Percentiles rank a stretch among this genome's conserved stretches.
These are phyloP conservation scores for Pseudomugil gertrudae DNA, from an alignment of 2,797 vertebrate species.

Conservation along the genomic window DNA sequence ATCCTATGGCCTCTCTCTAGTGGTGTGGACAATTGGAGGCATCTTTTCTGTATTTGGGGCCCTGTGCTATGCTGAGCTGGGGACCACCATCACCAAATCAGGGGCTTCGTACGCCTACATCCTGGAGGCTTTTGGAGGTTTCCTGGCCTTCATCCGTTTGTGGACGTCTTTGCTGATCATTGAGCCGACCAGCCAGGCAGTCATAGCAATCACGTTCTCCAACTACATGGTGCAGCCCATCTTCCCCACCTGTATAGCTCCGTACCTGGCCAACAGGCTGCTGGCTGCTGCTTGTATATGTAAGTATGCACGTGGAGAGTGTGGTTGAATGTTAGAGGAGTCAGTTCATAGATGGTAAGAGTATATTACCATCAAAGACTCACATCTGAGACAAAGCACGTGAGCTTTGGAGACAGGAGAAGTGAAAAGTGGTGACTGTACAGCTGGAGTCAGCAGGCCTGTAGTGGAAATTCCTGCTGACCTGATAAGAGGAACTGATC, in stretches of 20 bases:
- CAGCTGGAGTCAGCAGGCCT: conserved; percentile 49
- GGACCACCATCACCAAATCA: conserved; percentile 94
- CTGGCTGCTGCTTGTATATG: conserved; percentile 91
- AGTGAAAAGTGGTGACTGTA: conserved; percentile 61
- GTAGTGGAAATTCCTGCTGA: not conserved
- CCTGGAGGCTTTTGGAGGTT: conserved; percentile 90
- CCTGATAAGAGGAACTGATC: conserved; percentile 58
- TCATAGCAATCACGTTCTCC: conserved; percentile 95
- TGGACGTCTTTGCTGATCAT: conserved; percentile 96
- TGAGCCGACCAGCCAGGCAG: conserved; percentile 92
- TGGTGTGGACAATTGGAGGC: conserved; percentile 90
- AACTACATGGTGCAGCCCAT: conserved; percentile 94
- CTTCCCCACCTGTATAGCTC: conserved; percentile 88
- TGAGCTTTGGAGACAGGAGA: conserved; percentile 55
- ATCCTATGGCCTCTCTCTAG: conserved; percentile 90
- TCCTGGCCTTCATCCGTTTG: conserved; percentile 90
- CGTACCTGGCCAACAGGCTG: conserved; percentile 87
- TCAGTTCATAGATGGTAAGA: not conserved
- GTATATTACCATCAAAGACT: not conserved
- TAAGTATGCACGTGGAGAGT: conserved; percentile 73
- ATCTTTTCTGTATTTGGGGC: conserved; percentile 92
- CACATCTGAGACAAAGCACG: conserved; percentile 13
- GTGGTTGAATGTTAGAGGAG: not conserved
- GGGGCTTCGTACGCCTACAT: conserved; percentile 96
- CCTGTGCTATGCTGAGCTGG: conserved; percentile 93